Evolutionary conservation across 2,888 invertebrate genomes (phyloP), one percentile per base, ranked within the genome.

Genomic region (Trissolcus japonicus): DNA sequence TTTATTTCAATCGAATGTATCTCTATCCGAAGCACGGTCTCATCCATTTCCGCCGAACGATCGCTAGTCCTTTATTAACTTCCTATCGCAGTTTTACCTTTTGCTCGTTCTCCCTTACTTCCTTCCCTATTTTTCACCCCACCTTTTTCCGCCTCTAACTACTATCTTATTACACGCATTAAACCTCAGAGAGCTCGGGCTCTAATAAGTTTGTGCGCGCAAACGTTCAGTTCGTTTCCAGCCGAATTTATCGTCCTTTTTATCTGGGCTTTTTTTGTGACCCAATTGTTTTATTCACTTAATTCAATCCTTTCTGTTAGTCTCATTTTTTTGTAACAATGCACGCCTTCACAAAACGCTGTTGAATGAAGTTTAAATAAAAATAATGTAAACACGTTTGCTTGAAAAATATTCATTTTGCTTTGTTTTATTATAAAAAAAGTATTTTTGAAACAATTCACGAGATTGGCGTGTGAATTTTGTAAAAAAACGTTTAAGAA

Each of bases 1-100:
- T 72, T 76, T 76, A 72, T 72, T 76, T 72, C 76, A 76, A 76
- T 72, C 76, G 62, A 76, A 72, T 72, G 76, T 67, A 76, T 76
- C 77, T 68, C 60, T 77, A 65, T 69, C 77, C 77, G 65, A 59
- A 65, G 73, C 69, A 68, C 68, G 63, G 69, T 60, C 69, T 69
- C 73, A 78, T 78, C 69, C 62, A 51, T 78, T 74, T 78, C 63
- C 73, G 65, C 56, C 69, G 35, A 73, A 63, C 73, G 72, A 73
- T 63, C 65, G 77, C 62, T 41, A 57, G 61, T 61, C 63, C 69
- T 78, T 78, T 78, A 74, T 74, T 74, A 74, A 69, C 74, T 78
- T 71, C 74, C 68, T 71, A 69, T 78, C 65, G 63, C 56, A 51
- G 68, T 65, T 74, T 78, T 61, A 78, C 78, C 73, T 78, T 69